These are phyloP conservation scores for Monochamus alternatus DNA, from an alignment of 2,888 invertebrate genomes.

Conservation along the genomic window DNA sequence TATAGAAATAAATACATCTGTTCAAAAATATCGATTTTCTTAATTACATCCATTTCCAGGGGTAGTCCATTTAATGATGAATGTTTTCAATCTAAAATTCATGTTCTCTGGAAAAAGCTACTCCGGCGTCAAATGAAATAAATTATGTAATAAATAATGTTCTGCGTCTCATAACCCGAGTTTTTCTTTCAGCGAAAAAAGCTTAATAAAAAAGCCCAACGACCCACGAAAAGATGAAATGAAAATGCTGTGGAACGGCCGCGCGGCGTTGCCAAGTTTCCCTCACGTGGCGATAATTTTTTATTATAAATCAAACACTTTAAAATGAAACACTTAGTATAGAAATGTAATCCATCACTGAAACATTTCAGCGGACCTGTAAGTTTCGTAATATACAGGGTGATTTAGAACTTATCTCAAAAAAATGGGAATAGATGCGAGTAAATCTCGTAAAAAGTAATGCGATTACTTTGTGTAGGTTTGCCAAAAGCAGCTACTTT, in stretches of 20 bases:
- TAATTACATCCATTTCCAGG: too few relatives aligned
- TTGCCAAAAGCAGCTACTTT: too few relatives aligned
- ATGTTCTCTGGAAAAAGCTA: neutral
- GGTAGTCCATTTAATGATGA: too few relatives aligned
- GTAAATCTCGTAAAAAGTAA: too few relatives aligned
- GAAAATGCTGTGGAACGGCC: constrained; percentile 21
- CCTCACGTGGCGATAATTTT: neutral
- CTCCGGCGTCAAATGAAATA: constrained; percentile 20
- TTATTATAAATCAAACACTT: neutral
- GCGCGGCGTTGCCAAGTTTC: constrained; percentile 13
- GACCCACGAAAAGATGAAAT: constrained; percentile 22
- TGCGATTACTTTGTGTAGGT: too few relatives aligned
- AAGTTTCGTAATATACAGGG: too few relatives aligned
- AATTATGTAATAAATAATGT: constrained; percentile 25
- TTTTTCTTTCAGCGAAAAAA: constrained; percentile 19
- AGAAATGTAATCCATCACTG: too few relatives aligned
- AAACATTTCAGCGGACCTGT: too few relatives aligned
- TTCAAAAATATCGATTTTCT: too few relatives aligned
- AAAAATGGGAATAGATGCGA: too few relatives aligned
- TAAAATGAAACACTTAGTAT: neutral
- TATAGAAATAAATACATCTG: too few relatives aligned
- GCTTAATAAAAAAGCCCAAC: constrained; percentile 17
- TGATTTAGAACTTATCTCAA: too few relatives aligned
- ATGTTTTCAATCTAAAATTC: neutral
- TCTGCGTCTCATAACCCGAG: constrained; percentile 19